Evolutionary conservation across 35 echinoderm and acorn worm genomes (phyloP).

Genomic region (Anneissia japonica): DNA sequence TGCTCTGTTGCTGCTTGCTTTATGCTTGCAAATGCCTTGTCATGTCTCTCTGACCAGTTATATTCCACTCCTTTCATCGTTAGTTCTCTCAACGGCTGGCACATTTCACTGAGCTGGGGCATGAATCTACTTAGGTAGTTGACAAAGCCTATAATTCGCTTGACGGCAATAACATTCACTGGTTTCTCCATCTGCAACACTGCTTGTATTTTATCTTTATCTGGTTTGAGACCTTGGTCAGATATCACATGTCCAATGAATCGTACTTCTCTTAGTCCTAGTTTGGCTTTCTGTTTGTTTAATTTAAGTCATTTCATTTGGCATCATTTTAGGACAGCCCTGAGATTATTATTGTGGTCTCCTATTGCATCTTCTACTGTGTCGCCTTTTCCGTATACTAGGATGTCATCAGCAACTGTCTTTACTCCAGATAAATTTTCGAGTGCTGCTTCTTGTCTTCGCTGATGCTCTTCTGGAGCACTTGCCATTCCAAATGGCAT

Average conservation of each 20-base stretch:
- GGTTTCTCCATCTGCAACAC: constrained; percentile 33
- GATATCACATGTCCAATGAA: no score
- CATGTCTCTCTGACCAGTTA: constrained; percentile 48
- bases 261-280: no score
- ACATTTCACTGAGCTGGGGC: constrained; percentile 26
- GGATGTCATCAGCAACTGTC: constrained; percentile 25
- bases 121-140: constrained; percentile 65
- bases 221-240: no score
- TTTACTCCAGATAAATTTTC: background rate
- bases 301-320: no score
- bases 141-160: constrained; percentile 56
- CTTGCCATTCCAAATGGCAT: constrained; percentile 68
- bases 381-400: constrained; percentile 50
- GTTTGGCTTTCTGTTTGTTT: no score
- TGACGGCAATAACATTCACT: constrained; percentile 33
- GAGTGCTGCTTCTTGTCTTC: constrained; percentile 34
- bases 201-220: constrained; percentile 43
- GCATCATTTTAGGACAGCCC: constrained; percentile 39
- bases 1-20: constrained; percentile 28
- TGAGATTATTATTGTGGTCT: constrained; percentile 53
- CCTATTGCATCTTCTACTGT: constrained; percentile 38
- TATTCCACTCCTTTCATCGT: constrained; percentile 42
- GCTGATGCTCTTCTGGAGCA: constrained; percentile 62
- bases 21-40: constrained; percentile 8
- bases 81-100: constrained; percentile 29